Evolutionary conservation across 2,888 invertebrate genomes (phyloP).

Genomic region (Spodoptera littoralis): DNA sequence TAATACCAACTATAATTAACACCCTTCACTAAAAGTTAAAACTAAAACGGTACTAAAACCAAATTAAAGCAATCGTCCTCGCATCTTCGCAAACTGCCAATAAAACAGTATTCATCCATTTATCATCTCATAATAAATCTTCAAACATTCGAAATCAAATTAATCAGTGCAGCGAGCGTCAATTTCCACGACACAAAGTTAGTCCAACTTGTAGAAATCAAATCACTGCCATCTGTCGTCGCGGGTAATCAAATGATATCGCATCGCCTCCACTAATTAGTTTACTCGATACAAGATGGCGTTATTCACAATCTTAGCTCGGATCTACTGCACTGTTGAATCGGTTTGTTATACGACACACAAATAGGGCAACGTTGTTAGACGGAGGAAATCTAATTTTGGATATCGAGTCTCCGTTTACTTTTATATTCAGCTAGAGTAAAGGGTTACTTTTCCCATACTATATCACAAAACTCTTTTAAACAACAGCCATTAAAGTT

Average conservation of each 20-base stretch:
- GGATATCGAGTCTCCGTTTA: not conserved
- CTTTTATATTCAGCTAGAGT: not conserved
- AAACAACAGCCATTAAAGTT: no score
- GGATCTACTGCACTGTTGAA: conserved; percentile 52
- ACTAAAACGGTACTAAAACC: conserved; percentile 34
- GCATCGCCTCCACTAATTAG: conserved; percentile 78
- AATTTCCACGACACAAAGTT: conserved; percentile 76
- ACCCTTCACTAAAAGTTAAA: conserved; percentile 22
- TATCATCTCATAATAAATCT: conserved; percentile 79
- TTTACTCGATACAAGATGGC: conserved; percentile 75
- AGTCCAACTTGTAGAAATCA: conserved; percentile 73
- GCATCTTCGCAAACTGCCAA: conserved; percentile 61
- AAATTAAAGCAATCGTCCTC: conserved; percentile 47
- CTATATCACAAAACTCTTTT: not conserved
- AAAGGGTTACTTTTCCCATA: not conserved
- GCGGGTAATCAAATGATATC: conserved; percentile 83
- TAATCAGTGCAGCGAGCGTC: conserved; percentile 71
- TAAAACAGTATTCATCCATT: conserved; percentile 71
- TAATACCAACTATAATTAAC: conserved; percentile 5
- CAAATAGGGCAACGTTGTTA: conserved; percentile 37
- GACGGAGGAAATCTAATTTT: conserved; percentile 16
- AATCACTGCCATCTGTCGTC: conserved; percentile 82
- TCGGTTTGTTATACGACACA: conserved; percentile 46
- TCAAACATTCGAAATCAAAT: conserved; percentile 80
- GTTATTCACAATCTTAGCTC: conserved; percentile 62